These are phyloP conservation scores for Centruroides sculpturatus DNA, from an alignment of 1,140 invertebrate genomes.

Conservation along the genomic window DNA sequence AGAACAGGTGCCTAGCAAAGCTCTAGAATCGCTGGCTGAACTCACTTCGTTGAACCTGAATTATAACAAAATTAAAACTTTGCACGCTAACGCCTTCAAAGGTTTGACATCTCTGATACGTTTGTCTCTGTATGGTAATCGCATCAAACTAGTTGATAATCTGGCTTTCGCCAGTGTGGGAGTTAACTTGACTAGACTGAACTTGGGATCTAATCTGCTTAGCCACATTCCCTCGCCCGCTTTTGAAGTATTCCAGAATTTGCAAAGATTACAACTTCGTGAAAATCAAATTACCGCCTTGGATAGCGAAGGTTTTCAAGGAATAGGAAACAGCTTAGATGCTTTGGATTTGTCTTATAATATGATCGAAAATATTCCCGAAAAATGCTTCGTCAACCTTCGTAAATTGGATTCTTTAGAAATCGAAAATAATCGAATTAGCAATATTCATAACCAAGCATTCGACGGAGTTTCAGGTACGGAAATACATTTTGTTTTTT, in stretches of 20 bases:
- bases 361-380: no score
- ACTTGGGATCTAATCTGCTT: constrained; percentile 18
- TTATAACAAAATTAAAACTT: constrained; percentile 17
- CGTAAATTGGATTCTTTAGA: no score
- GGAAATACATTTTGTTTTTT: no score
- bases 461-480: no score
- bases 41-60: constrained; percentile 20
- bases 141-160: constrained; percentile 13
- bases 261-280: constrained; percentile 15
- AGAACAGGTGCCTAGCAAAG: constrained; percentile 16
- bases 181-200: constrained; percentile 15
- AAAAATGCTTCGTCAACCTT: no score
- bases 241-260: constrained; percentile 5
- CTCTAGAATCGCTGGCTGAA: constrained; percentile 12
- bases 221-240: constrained; percentile 5
- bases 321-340: neutral
- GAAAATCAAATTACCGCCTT: constrained; percentile 15
- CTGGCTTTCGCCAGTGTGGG: constrained; percentile 13
- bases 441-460: no score
- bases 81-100: constrained; percentile 17
- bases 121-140: constrained; percentile 17
- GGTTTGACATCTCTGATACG: constrained; percentile 15
- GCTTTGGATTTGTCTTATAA: no score
- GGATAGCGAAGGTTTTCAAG: neutral
- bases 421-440: no score